These are phyloP conservation scores for Callimorpha dominula DNA, from an alignment of 2,888 invertebrate species.

Conservation along the genomic window DNA sequence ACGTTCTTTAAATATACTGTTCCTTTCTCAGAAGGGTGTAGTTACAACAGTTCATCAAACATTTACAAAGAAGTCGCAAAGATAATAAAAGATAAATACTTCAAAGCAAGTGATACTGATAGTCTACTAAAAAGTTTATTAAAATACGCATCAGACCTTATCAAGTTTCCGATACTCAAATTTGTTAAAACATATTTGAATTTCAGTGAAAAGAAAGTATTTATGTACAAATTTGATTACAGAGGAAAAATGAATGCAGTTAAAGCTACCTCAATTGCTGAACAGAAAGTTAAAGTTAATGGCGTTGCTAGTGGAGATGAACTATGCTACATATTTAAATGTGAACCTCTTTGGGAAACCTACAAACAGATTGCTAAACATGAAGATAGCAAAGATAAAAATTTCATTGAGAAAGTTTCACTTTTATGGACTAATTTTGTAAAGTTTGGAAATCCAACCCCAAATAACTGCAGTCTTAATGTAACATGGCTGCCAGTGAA, in stretches of 20 bases:
- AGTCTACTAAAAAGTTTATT: conserved; percentile 67
- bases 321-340: conserved; percentile 80
- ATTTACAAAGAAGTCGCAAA: conserved; percentile 63
- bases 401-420: conserved; percentile 72
- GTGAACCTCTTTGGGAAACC: conserved; percentile 74
- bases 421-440: conserved; percentile 84
- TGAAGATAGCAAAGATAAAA: conserved; percentile 63
- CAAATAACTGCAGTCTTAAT: conserved; percentile 50
- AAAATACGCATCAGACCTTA: conserved; percentile 77
- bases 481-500: conserved; percentile 70
- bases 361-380: conserved; percentile 66
- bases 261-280: conserved; percentile 67
- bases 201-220: conserved; percentile 59
- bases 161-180: conserved; percentile 77
- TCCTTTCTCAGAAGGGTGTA: conserved; percentile 74
- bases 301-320: conserved; percentile 84
- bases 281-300: conserved; percentile 60
- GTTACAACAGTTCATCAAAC: conserved; percentile 62
- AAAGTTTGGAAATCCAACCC: conserved; percentile 75
- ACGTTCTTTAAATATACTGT: conserved; percentile 75
- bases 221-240: conserved; percentile 82
- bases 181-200: conserved; percentile 68
- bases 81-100: conserved; percentile 72
- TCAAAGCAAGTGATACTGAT: conserved; percentile 64
- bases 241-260: conserved; percentile 74